These are phyloP conservation scores for Eufriesea mexicana DNA, from an alignment of 1,140 invertebrate species.

Conservation along the genomic window DNA sequence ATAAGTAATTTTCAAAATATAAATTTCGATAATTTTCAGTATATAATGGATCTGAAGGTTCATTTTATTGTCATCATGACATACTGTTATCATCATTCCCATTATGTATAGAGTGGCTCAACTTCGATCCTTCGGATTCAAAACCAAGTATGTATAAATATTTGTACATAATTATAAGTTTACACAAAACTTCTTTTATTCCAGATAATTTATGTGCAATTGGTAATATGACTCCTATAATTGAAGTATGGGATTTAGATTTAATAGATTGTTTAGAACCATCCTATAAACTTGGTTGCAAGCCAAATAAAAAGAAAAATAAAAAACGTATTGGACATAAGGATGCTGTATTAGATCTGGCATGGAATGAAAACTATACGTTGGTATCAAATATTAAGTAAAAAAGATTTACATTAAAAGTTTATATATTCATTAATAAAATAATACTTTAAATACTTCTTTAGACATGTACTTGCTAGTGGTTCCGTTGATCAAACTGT, in stretches of 20 bases:
- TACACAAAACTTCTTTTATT: conserved; percentile 35
- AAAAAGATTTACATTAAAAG: not conserved
- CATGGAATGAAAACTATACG: conserved; percentile 92
- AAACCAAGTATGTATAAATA: conserved; percentile 83
- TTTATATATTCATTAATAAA: conserved; percentile 18
- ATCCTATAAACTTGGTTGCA: conserved; percentile 89
- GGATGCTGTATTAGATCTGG: conserved; percentile 94
- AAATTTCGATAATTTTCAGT: conserved; percentile 84
- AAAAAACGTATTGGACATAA: conserved; percentile 89
- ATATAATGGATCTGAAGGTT: conserved; percentile 93
- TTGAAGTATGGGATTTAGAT: conserved; percentile 97
- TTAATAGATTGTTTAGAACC: conserved; percentile 95
- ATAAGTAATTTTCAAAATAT: not conserved
- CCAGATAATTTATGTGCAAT: conserved; percentile 94
- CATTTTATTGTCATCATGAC: conserved; percentile 97
- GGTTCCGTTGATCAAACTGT: conserved; percentile 94
- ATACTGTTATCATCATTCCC: conserved; percentile 94
- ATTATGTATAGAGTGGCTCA: conserved; percentile 95
- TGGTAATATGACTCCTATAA: conserved; percentile 94
- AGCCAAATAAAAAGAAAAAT: conserved; percentile 90
- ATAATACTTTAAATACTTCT: conserved; percentile 58
- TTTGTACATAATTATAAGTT: not conserved
- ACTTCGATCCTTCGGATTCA: conserved; percentile 88
- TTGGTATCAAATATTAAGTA: conserved; percentile 59
- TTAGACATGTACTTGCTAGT: conserved; percentile 94